Evolutionary conservation across 2,113 vertebrate species (phyloP).

Genomic region (Ivindomyrus marchei): DNA sequence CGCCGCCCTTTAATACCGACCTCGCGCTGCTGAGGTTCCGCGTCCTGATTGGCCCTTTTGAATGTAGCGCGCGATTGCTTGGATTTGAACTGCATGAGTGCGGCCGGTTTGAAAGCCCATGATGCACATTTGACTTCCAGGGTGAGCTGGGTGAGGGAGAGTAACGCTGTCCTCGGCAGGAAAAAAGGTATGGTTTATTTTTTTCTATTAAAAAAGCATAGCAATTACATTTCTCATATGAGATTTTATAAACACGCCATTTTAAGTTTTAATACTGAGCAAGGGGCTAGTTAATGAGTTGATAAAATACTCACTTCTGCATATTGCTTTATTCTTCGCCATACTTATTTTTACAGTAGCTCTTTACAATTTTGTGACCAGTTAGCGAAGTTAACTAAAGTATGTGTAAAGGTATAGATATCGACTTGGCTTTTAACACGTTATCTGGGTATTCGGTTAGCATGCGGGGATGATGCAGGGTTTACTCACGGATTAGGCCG

Average conservation of each 20-base stretch:
- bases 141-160: neutral
- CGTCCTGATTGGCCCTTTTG: constrained; percentile 52
- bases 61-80: constrained; percentile 47
- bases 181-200: neutral
- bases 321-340: neutral
- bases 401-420: neutral
- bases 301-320: neutral
- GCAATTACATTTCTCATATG: neutral
- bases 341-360: neutral
- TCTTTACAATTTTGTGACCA: neutral
- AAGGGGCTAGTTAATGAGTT: neutral
- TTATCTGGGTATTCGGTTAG: neutral
- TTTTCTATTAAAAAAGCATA: neutral
- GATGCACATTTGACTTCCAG: constrained; percentile 9
- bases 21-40: constrained; percentile 12
- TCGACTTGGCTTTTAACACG: neutral
- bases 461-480: neutral
- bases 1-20: constrained; percentile 16
- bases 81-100: constrained; percentile 49
- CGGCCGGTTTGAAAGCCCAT: constrained; percentile 49
- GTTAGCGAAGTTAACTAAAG: neutral
- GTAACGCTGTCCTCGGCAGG: neutral
- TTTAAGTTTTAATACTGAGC: neutral
- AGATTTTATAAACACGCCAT: neutral
- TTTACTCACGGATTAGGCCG: neutral